A percentile compares a stretch with the other conserved stretches of the same genome.
phyloP scores from a whole-genome alignment of 2,113 vertebrate species.

The Athene noctua region DNA sequence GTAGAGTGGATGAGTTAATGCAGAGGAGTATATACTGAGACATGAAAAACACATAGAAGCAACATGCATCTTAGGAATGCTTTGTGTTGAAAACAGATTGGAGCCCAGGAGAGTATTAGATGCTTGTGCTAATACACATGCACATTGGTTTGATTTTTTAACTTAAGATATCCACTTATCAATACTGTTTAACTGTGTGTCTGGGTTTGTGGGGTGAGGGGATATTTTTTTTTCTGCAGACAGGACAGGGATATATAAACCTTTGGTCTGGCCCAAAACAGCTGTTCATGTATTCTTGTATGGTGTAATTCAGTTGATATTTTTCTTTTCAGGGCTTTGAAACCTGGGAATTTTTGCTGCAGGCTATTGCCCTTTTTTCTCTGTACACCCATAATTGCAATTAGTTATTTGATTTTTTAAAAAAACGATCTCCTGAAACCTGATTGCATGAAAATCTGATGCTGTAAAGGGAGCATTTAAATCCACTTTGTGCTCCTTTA shows the following conservation, averaged over 20 bases:
- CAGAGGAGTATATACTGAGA: neutral
- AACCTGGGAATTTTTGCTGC: neutral
- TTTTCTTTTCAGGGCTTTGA: neutral
- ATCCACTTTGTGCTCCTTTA: neutral
- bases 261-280: neutral
- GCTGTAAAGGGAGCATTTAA: neutral
- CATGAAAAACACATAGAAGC: neutral
- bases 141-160: neutral
- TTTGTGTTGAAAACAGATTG: neutral
- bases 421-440: neutral
- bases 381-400: neutral
- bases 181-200: neutral
- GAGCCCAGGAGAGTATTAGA: neutral
- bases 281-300: neutral
- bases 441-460: neutral
- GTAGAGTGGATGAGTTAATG: neutral
- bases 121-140: neutral
- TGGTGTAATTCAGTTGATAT: neutral
- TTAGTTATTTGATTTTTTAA: neutral
- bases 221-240: neutral
- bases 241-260: neutral
- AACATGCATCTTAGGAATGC: neutral
- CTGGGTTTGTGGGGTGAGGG: neutral
- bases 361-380: neutral
- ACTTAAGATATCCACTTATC: neutral